phyloP scores from a whole-genome alignment of 1,140 invertebrate genomes.

The Zaprionus taronus region DNA sequence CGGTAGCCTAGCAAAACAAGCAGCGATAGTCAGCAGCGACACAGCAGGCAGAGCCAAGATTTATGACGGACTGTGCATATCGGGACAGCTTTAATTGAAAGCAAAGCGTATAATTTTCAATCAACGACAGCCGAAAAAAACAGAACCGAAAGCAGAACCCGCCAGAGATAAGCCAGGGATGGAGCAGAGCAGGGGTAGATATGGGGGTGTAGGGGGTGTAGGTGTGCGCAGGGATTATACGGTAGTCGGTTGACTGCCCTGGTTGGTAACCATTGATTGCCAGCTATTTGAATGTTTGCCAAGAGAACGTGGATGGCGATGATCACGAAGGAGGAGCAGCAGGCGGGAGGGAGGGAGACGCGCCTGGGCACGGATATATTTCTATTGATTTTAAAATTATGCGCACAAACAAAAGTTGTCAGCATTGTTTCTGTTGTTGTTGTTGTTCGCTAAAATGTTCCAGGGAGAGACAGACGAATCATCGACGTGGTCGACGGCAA shows the following conservation, averaged over 20 bases:
- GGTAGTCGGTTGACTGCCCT: conserved; percentile 45
- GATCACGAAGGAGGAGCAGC: conserved; percentile 22
- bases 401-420: conserved; percentile 76
- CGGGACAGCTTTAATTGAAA: conserved; percentile 80
- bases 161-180: conserved; percentile 23
- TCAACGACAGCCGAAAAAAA: conserved; percentile 61
- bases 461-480: conserved; percentile 1
- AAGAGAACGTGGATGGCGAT: conserved; percentile 21
- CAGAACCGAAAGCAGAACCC: conserved; percentile 8
- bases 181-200: conserved; percentile 9
- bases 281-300: conserved; percentile 66
- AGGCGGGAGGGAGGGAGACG: conserved; percentile 14
- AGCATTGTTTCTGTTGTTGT: conserved; percentile 24
- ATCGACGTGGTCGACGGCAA: conserved; percentile 37
- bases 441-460: conserved; percentile 45
- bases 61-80: conserved; percentile 63
- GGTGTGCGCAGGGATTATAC: conserved; percentile 38
- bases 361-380: conserved; percentile 71
- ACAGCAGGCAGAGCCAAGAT: conserved; percentile 43
- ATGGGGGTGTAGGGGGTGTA: conserved; percentile 2
- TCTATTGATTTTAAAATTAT: conserved; percentile 84
- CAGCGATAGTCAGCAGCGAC: not conserved
- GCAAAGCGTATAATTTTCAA: conserved; percentile 76
- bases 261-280: conserved; percentile 58
- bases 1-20: conserved; percentile 67